A percentile compares a stretch with the other conserved stretches of the same genome.
These are phyloP conservation scores for Oscheius sp. DNA, from an alignment of 2,888 invertebrate species.

Conservation along the genomic window DNA sequence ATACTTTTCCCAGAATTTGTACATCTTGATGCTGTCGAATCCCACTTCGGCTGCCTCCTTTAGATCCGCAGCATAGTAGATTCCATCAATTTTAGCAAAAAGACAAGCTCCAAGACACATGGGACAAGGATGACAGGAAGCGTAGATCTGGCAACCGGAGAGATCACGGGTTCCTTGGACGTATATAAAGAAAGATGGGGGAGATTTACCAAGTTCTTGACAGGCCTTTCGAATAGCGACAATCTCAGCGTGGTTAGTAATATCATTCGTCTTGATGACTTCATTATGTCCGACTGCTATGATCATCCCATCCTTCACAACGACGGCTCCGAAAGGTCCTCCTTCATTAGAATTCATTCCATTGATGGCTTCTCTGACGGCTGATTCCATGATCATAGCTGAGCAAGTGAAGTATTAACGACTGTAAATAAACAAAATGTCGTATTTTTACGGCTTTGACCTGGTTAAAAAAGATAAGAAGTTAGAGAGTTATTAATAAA, in stretches of 20 bases:
- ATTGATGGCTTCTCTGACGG: conserved; percentile 57
- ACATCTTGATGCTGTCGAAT: conserved; percentile 58
- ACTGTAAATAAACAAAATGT: too few species aligned
- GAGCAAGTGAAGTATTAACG: too few species aligned
- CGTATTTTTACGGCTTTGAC: too few species aligned
- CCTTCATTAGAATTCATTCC: conserved; percentile 55
- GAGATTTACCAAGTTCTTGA: conserved; percentile 35
- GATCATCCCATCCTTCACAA: conserved; percentile 61
- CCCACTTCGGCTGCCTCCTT: conserved; percentile 50
- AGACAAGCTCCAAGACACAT: conserved; percentile 66
- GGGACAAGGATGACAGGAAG: conserved; percentile 67
- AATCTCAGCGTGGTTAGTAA: conserved; percentile 66
- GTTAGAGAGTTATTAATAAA: not conserved
- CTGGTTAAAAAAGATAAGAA: not conserved
- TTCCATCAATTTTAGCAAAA: conserved; percentile 61
- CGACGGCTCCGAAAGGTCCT: conserved; percentile 65
- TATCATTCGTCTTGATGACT: conserved; percentile 58
- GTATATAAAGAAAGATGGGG: not conserved
- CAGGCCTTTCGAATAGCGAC: conserved; percentile 61
- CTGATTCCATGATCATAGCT: conserved; percentile 53
- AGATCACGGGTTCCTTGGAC: conserved; percentile 33
- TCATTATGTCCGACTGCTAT: conserved; percentile 59
- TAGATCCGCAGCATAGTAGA: conserved; percentile 62
- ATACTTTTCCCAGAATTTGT: conserved; percentile 57
- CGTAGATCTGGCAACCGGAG: conserved; percentile 60